Evolutionary conservation across 2,888 invertebrate species (phyloP).

Genomic region (Acrocera orbiculus): DNA sequence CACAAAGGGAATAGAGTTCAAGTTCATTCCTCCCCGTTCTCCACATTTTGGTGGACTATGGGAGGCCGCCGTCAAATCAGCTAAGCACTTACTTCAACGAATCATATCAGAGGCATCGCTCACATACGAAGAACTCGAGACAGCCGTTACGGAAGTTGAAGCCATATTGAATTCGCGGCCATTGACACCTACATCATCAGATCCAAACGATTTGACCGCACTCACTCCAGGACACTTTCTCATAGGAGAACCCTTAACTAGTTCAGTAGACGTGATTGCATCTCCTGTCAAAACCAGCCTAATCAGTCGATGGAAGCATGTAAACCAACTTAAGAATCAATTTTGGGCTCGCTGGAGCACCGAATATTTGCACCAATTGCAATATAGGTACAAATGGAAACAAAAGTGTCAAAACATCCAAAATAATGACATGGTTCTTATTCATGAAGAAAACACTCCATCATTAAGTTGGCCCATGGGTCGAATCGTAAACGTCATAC

Average conservation of each 20-base stretch:
- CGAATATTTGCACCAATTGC: neutral
- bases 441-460: slow-evolving; percentile 14
- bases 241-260: slow-evolving; percentile 10
- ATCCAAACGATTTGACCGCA: slow-evolving; percentile 13
- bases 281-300: neutral
- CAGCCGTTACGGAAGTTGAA: slow-evolving; percentile 13
- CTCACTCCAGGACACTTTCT: slow-evolving; percentile 12
- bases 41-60: slow-evolving; percentile 6
- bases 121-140: slow-evolving; percentile 5
- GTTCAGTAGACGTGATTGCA: neutral
- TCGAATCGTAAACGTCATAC: slow-evolving; percentile 12
- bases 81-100: slow-evolving; percentile 2
- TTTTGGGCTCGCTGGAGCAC: neutral
- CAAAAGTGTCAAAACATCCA: neutral
- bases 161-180: slow-evolving; percentile 15
- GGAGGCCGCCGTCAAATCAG: slow-evolving; percentile 6
- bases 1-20: neutral
- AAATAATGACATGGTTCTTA: slow-evolving; percentile 14
- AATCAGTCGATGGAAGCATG: neutral
- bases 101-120: neutral
- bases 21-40: slow-evolving; percentile 5
- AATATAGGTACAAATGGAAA: neutral
- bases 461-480: slow-evolving; percentile 15
- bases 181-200: slow-evolving; percentile 9
- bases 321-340: neutral